Conservation (phyloP, 2,113 vertebrate genomes). For the Dascyllus trimaculatus region DNA sequence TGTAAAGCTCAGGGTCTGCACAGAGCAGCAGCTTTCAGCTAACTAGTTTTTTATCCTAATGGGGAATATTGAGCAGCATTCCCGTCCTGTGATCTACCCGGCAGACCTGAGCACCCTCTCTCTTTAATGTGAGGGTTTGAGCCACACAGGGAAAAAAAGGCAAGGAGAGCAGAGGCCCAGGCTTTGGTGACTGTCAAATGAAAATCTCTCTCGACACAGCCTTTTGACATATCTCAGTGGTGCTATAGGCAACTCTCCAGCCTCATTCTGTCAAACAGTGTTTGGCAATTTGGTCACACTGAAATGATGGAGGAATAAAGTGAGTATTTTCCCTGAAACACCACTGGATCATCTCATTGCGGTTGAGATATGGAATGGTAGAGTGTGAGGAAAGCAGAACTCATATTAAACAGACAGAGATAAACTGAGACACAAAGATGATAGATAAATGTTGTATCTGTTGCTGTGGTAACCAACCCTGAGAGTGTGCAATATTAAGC, state of each 20-base stretch:
- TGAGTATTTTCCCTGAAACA: slow-evolving; percentile 7
- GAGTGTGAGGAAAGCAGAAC: slow-evolving; percentile 23
- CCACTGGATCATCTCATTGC: slow-evolving; percentile 31
- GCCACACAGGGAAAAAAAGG: slow-evolving; percentile 30
- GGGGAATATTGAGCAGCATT: slow-evolving; percentile 35
- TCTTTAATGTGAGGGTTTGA: slow-evolving; percentile 31
- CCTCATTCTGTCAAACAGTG: slow-evolving; percentile 66
- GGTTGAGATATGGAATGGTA: slow-evolving; percentile 8
- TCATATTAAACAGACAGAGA: neutral
- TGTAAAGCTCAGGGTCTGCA: slow-evolving; percentile 6
- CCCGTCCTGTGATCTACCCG: slow-evolving; percentile 38
- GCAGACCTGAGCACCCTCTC: slow-evolving; percentile 2
- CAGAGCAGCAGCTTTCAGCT: slow-evolving; percentile 17
- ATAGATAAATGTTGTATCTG: slow-evolving; percentile 4
- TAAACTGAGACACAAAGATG: neutral
- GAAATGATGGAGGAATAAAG: slow-evolving; percentile 54
- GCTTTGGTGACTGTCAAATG: slow-evolving; percentile 36
- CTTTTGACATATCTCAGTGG: slow-evolving; percentile 53
- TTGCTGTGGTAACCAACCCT: slow-evolving; percentile 12
- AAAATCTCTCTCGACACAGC: slow-evolving; percentile 36
- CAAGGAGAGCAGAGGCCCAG: slow-evolving; percentile 17
- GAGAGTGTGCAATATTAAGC: slow-evolving; percentile 17
- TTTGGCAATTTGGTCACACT: slow-evolving; percentile 63
- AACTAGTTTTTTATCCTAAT: slow-evolving; percentile 19
- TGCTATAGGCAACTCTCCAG: slow-evolving; percentile 58